Percentiles rank a stretch among this genome's conserved stretches.
Evolutionary conservation across 2,113 vertebrate species (phyloP).

Genomic region (Mugil cephalus): DNA sequence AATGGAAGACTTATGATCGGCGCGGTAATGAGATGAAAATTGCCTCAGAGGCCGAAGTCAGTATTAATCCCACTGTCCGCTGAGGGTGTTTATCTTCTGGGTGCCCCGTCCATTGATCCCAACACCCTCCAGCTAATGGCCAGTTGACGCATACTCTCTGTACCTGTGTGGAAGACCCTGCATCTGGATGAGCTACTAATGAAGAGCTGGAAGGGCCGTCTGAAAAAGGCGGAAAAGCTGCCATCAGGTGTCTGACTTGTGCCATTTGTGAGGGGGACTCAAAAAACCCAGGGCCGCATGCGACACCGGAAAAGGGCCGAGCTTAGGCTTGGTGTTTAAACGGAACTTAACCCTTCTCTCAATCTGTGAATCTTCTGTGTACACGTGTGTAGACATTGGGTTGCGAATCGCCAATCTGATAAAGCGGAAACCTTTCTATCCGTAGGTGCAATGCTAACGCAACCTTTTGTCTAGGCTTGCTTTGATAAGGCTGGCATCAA

Average conservation of each 20-base stretch:
- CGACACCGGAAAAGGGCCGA: too few relatives aligned
- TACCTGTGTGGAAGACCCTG: too few relatives aligned
- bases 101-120: slow-evolving; percentile 21
- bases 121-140: background rate
- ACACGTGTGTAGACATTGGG: background rate
- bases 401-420: slow-evolving; percentile 36
- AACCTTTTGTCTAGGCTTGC: slow-evolving; percentile 33
- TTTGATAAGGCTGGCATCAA: slow-evolving; percentile 23
- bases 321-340: too few relatives aligned
- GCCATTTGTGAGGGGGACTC: too few relatives aligned
- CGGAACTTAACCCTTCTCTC: background rate
- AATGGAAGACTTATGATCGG: slow-evolving; percentile 42
- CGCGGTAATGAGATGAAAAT: slow-evolving; percentile 49
- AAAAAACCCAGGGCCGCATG: too few relatives aligned
- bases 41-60: slow-evolving; percentile 29
- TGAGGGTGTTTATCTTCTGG: slow-evolving; percentile 20
- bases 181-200: too few relatives aligned
- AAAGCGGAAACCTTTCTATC: slow-evolving; percentile 27
- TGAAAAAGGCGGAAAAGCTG: too few relatives aligned
- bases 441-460: slow-evolving; percentile 13
- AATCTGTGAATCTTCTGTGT: background rate
- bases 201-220: too few relatives aligned
- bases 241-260: too few relatives aligned
- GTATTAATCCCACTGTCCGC: slow-evolving; percentile 31
- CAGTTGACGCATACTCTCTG: too few relatives aligned